Evolutionary conservation across 2,888 invertebrate species (phyloP), one percentile per base, ranked within the genome.

Genomic region (Leptogaster cylindrica): DNA sequence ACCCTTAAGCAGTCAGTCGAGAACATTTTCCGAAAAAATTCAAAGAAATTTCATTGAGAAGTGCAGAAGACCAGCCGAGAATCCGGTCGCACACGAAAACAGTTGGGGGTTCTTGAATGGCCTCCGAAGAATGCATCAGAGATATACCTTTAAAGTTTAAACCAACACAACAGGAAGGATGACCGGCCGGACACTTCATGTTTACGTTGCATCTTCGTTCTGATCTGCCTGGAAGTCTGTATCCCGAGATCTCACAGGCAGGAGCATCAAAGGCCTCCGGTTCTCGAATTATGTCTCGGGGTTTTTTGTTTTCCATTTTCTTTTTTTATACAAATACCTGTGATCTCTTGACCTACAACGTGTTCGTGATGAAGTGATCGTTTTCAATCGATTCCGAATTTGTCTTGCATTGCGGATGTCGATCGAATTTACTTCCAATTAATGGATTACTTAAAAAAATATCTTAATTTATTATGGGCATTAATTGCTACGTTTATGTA

Each of bases 11-110:
- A 39, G 36, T 39, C 55, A 36, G 55, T 31, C 31, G 20, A 55
- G 55, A 52, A 23, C 33, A 23, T 39, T 55, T 55, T 39, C 39
- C 55, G 55, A 55, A 55, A n/a, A n/a, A 55, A 55, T 55, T 55
- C 55, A 39, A 16, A 55, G 55, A 55, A 55, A 55, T 55, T 55
- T 55, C 55, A 55, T 36, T 55, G n/a, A 55, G 31, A 36, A 10
- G n/a, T 23, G 28, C 27, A 36, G 36, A 55, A 55, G 55, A 36
- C 23, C 23, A 5, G 7, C 39, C 36, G n/a, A 14, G 5, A n/a
- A 4, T 20, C 33, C 33, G n/a, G 39, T 55, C 55, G 33, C n/a
- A 18, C 33, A n/a, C n/a, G n/a, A 39, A 39, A 31, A 55, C 31
- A 23, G 25, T 36, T 55, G 39, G n/a, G 23, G 33, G 48, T 5